Percentiles rank a stretch among this genome's conserved stretches.
Conservation (phyloP, 53 echinoderm and acorn worm genomes). For the Holothuria scabra region DNA sequence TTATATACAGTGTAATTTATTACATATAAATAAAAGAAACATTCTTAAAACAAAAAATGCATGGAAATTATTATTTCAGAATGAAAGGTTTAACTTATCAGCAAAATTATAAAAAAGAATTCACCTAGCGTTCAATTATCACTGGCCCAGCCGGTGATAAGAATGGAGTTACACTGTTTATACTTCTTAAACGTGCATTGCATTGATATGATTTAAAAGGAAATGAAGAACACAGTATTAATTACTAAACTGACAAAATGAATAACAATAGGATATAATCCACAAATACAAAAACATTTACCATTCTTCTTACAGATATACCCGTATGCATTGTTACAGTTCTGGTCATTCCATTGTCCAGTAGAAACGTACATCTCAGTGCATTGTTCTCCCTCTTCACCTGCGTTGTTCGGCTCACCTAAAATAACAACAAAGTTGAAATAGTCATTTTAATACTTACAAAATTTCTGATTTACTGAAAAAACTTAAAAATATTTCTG, state of each 20-base stretch:
- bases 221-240: not conserved
- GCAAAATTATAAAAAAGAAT: no score
- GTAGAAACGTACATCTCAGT: conserved; percentile 59
- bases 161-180: no score
- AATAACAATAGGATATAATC: not conserved
- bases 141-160: no score
- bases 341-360: conserved; percentile 79
- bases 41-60: no score
- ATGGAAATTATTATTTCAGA: no score
- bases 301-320: conserved; percentile 82
- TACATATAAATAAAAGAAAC: no score
- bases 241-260: not conserved
- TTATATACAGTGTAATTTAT: no score
- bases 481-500: no score
- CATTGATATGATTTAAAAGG: not conserved
- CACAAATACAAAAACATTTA: conserved; percentile 23
- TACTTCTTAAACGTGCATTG: no score
- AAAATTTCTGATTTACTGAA: not conserved
- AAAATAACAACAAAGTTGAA: not conserved
- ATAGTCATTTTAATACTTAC: not conserved
- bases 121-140: no score
- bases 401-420: conserved; percentile 81
- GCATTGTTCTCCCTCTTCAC: conserved; percentile 68
- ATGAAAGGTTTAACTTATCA: no score
- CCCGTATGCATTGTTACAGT: conserved; percentile 42